These are phyloP conservation scores for Plagodis pulveraria DNA, from an alignment of 2,888 invertebrate genomes.

Conservation along the genomic window DNA sequence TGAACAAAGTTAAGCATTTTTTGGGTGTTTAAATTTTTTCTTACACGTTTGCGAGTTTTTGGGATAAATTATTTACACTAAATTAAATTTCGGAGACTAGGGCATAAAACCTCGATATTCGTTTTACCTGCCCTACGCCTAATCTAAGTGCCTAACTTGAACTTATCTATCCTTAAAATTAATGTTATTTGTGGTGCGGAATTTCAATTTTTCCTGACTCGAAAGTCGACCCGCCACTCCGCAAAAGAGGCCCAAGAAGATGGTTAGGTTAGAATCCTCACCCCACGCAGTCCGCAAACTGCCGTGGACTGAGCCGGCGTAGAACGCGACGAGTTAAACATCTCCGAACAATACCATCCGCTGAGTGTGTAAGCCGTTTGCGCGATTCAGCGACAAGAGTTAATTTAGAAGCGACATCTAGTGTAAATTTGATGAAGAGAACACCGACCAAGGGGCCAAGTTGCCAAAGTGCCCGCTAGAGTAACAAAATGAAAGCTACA, in stretches of 20 bases:
- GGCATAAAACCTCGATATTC: too few species aligned
- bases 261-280: slow-evolving; percentile 83
- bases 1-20: too few species aligned
- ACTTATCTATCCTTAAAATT: background rate
- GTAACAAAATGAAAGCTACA: too few species aligned
- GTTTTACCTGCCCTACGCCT: too few species aligned
- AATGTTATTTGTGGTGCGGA: slow-evolving; percentile 45
- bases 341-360: slow-evolving; percentile 42
- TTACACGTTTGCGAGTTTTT: too few species aligned
- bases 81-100: too few species aligned
- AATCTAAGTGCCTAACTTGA: too few species aligned
- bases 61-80: too few species aligned
- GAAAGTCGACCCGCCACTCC: slow-evolving; percentile 77
- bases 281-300: slow-evolving; percentile 88
- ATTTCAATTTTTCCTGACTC: slow-evolving; percentile 81
- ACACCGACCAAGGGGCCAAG: too few species aligned
- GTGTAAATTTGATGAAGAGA: slow-evolving; percentile 18
- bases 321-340: slow-evolving; percentile 65
- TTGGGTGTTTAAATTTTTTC: too few species aligned
- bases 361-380: slow-evolving; percentile 38
- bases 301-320: slow-evolving; percentile 92
- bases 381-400: slow-evolving; percentile 47
- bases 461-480: too few species aligned
- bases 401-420: slow-evolving; percentile 50
- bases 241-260: slow-evolving; percentile 80